Conservation (phyloP, 2,113 vertebrate species). For the Semicossyphus pulcher region DNA sequence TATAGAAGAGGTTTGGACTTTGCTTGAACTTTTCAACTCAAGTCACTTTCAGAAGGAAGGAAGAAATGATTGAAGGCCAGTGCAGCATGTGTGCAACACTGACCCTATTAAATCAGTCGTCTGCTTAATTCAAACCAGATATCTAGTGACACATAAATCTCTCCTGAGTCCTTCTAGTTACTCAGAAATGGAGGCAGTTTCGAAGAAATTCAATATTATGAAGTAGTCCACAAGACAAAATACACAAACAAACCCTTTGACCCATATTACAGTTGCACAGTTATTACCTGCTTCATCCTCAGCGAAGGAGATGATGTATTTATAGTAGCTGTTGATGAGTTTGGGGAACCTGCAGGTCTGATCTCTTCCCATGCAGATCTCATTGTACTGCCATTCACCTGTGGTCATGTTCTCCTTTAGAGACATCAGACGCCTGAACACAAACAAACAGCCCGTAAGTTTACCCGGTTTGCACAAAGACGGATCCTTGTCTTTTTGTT, state of each 20-base stretch:
- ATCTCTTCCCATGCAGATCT: constrained; percentile 86
- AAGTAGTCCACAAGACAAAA: not conserved
- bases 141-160: not conserved
- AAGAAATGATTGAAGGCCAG: not conserved
- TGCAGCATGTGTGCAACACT: constrained; percentile 6
- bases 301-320: constrained; percentile 88
- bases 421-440: constrained; percentile 85
- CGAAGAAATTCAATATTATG: not conserved
- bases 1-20: constrained; percentile 1
- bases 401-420: constrained; percentile 79
- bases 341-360: constrained; percentile 85
- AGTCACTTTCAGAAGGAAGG: not conserved
- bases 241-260: not conserved
- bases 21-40: constrained; percentile 17
- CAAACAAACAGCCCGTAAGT: constrained; percentile 17
- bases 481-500: no score
- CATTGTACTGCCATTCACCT: constrained; percentile 84
- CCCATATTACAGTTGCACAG: not conserved
- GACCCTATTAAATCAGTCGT: not conserved
- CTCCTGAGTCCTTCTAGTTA: not conserved
- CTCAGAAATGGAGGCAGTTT: not conserved
- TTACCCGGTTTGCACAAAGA: no score
- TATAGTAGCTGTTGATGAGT: constrained; percentile 86
- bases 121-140: constrained; percentile 30
- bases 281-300: constrained; percentile 88